A percentile compares a stretch with the other conserved stretches of the same genome.
These are phyloP conservation scores for Thymelicus lineola DNA, from an alignment of 2,888 invertebrate species.

Conservation along the genomic window DNA sequence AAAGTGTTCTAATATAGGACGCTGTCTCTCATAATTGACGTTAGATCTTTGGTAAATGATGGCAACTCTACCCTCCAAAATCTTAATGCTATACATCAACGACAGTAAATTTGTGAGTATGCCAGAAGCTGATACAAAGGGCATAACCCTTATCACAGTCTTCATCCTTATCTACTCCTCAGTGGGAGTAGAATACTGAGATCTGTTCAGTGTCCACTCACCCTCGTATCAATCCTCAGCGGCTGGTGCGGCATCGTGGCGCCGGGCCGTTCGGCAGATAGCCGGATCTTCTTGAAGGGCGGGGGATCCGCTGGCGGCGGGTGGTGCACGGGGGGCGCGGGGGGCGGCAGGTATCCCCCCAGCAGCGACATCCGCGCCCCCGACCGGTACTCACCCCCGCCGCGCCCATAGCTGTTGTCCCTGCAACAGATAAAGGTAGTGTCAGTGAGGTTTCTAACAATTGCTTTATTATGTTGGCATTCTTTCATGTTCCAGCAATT, in stretches of 20 bases:
- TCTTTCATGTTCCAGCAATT: too few relatives aligned
- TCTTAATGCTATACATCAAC: too few relatives aligned
- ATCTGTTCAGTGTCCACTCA: slow-evolving; percentile 49
- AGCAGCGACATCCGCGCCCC: slow-evolving; percentile 84
- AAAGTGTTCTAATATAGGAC: too few relatives aligned
- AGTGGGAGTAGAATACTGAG: background rate
- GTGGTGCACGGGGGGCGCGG: slow-evolving; percentile 77
- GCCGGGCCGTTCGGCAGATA: slow-evolving; percentile 79
- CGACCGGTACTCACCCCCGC: slow-evolving; percentile 74
- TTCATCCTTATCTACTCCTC: background rate
- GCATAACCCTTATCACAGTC: background rate
- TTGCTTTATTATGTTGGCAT: too few relatives aligned
- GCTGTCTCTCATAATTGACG: too few relatives aligned
- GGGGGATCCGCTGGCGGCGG: slow-evolving; percentile 83
- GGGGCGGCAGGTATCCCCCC: slow-evolving; percentile 82
- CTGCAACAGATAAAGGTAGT: slow-evolving; percentile 53
- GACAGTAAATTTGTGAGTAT: too few relatives aligned
- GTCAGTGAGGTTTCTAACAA: background rate
- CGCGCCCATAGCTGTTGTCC: slow-evolving; percentile 75
- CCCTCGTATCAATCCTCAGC: slow-evolving; percentile 88
- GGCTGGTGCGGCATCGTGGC: slow-evolving; percentile 80
- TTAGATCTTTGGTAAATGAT: too few relatives aligned
- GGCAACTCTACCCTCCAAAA: too few relatives aligned
- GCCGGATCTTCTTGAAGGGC: slow-evolving; percentile 88
- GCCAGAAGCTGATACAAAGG: too few relatives aligned